Evolutionary conservation across 2,888 invertebrate genomes (phyloP), one percentile per base, ranked within the genome.

Genomic region (Peribatodes rhomboidaria): DNA sequence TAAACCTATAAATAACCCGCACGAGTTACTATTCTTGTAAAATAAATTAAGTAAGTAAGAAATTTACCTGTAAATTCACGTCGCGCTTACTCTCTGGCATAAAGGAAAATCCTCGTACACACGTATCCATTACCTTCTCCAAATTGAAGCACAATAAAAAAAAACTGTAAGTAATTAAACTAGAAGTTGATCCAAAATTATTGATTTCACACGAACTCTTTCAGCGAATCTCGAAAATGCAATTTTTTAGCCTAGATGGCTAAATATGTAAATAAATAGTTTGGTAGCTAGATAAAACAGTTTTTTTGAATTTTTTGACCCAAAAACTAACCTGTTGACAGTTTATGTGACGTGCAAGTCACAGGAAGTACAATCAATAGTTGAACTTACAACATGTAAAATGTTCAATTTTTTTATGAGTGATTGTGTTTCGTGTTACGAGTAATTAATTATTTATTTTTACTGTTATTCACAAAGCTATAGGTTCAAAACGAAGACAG

Each of bases 91-190:
- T 79, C 50, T 84, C 82, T 2, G 89, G 81, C 85, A 89, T 87
- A 69, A 77, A 91, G 18, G 89, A 90, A 73, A 91, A 92, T 27
- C 91, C 92, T 73, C 89, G 79, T 1, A 86, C 50, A 60, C 83
- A 84, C 18, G 88, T 78, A 61, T 87, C 86, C 86, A 87, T 84
- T 31, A 37, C 16, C 35, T n/a, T n/a, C 9, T 67, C 37, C n/a
- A n/a, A n/a, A n/a, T n/a, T 65, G 41, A 52, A 55, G 37, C 31
- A 22, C 16, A 56, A 37, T 20, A 58, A 53, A 52, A 35, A 58
- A 53, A 52, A 35, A 44, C 31, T 41, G n/a, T 20, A 50, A 55
- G 10, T n/a, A 27, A 2, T 27, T 44, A 18, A 13, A 33, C 14
- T 35, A 16, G 37, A 52, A 56, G 33, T 39, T 31, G 27, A 20